phyloP scores from a whole-genome alignment of 2,888 invertebrate species.

The Arenicola marina region DNA sequence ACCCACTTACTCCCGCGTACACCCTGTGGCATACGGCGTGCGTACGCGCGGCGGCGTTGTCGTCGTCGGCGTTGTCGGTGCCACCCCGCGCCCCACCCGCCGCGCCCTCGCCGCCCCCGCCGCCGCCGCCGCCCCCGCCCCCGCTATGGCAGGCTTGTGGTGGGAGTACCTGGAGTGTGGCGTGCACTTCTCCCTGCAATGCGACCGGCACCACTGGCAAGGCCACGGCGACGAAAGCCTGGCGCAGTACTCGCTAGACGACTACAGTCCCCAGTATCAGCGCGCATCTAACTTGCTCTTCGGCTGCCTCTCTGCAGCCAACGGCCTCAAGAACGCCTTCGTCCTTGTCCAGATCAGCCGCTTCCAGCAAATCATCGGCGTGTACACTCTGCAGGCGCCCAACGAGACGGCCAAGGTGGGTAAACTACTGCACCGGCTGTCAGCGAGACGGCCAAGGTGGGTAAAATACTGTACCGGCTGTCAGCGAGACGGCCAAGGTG shows the following conservation, averaged over 20 bases:
- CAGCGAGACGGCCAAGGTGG: too few relatives aligned
- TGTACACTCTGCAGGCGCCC: slow-evolving; percentile 63
- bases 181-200: neutral
- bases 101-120: neutral
- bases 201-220: neutral
- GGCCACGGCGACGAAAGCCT: neutral
- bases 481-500: too few relatives aligned
- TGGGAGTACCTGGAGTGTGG: slow-evolving; percentile 11
- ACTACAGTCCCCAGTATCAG: slow-evolving; percentile 7
- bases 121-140: neutral
- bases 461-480: too few relatives aligned
- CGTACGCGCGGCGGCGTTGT: too few relatives aligned
- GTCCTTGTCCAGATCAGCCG: slow-evolving; percentile 64
- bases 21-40: too few relatives aligned
- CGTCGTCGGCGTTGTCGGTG: too few relatives aligned
- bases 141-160: slow-evolving; percentile 7
- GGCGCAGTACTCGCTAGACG: too few relatives aligned
- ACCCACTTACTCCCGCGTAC: too few relatives aligned
- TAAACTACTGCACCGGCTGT: neutral
- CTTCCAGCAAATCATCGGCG: slow-evolving; percentile 64
- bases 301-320: slow-evolving; percentile 41
- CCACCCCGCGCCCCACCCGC: neutral
- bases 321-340: slow-evolving; percentile 59
- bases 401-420: slow-evolving; percentile 62
- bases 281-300: slow-evolving; percentile 34